These are phyloP conservation scores for Onchidella celtica DNA, from an alignment of 2,888 invertebrate species.

Conservation along the genomic window DNA sequence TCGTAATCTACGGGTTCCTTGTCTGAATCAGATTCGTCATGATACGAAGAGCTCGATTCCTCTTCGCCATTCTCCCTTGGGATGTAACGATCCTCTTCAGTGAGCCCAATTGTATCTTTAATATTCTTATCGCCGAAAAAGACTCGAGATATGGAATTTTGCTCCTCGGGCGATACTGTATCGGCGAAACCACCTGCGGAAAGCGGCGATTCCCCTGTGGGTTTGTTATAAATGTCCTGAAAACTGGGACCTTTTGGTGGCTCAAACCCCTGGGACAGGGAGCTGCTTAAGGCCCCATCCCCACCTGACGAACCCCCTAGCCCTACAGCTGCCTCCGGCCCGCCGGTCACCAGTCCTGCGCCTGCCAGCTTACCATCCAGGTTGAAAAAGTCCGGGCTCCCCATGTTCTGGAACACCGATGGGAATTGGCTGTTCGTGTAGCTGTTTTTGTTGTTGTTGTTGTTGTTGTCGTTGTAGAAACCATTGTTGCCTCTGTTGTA, in stretches of 20 bases:
- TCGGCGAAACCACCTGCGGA: conserved; percentile 7
- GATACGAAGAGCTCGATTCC: conserved; percentile 16
- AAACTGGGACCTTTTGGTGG: conserved; percentile 31
- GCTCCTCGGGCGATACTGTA: conserved; percentile 11
- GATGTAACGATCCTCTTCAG: conserved; percentile 19
- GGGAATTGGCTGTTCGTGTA: conserved; percentile 24
- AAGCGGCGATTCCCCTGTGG: conserved; percentile 33
- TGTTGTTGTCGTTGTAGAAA: conserved; percentile 11
- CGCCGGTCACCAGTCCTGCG: conserved; percentile 17
- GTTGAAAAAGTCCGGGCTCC: conserved; percentile 21
- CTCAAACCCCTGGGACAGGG: conserved; percentile 14
- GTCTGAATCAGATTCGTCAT: background rate
- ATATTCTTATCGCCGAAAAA: conserved; percentile 13
- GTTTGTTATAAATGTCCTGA: conserved; percentile 36
- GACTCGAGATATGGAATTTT: conserved; percentile 6
- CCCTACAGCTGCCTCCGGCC: background rate
- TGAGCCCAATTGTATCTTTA: conserved; percentile 34
- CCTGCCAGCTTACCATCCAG: conserved; percentile 36
- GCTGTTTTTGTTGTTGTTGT: conserved; percentile 1
- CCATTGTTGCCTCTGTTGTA: background rate
- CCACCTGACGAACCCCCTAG: background rate
- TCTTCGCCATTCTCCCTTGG: conserved; percentile 19
- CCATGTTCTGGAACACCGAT: conserved; percentile 23
- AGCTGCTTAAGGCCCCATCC: background rate
- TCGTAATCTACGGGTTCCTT: background rate